A percentile compares a stretch with the other conserved stretches of the same genome.
These are phyloP conservation scores for Netelia inedita DNA, from an alignment of 2,888 invertebrate species.

Conservation along the genomic window DNA sequence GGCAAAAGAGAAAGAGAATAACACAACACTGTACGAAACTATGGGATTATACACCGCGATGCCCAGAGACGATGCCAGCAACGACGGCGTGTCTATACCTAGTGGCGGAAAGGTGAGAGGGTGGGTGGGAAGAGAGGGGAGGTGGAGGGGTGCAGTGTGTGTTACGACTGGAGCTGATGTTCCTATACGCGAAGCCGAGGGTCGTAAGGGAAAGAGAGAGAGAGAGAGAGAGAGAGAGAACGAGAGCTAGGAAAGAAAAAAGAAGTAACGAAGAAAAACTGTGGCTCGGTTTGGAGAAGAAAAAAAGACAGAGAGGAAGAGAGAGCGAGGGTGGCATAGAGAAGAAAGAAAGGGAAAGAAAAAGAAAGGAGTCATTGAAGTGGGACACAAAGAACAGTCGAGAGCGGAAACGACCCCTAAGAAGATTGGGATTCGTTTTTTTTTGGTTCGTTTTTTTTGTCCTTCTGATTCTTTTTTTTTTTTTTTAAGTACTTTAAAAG, in stretches of 20 bases:
- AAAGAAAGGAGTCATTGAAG: neutral
- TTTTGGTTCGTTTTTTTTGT: no score
- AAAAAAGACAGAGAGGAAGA: slow-evolving; percentile 25
- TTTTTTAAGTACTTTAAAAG: no score
- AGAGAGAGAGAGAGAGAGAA: no score
- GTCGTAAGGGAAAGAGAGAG: neutral
- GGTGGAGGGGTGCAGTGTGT: neutral
- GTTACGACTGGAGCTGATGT: slow-evolving; percentile 44
- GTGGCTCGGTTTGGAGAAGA: slow-evolving; percentile 8
- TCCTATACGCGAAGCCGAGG: slow-evolving; percentile 3
- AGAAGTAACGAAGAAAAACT: slow-evolving; percentile 30
- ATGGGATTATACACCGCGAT: slow-evolving; percentile 24
- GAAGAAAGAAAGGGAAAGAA: neutral
- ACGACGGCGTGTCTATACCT: neutral
- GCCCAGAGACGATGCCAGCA: slow-evolving; percentile 11
- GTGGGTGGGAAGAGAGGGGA: slow-evolving; percentile 16
- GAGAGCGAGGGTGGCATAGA: neutral
- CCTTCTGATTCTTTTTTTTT: no score
- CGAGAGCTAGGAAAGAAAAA: neutral
- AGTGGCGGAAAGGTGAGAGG: neutral
- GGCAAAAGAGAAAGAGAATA: neutral
- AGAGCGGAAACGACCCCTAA: no score
- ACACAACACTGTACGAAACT: slow-evolving; percentile 10
- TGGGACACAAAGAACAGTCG: no score
- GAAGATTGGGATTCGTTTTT: no score